Conservation (phyloP, 2,113 vertebrate species). For the Mionectes macconnelli region DNA sequence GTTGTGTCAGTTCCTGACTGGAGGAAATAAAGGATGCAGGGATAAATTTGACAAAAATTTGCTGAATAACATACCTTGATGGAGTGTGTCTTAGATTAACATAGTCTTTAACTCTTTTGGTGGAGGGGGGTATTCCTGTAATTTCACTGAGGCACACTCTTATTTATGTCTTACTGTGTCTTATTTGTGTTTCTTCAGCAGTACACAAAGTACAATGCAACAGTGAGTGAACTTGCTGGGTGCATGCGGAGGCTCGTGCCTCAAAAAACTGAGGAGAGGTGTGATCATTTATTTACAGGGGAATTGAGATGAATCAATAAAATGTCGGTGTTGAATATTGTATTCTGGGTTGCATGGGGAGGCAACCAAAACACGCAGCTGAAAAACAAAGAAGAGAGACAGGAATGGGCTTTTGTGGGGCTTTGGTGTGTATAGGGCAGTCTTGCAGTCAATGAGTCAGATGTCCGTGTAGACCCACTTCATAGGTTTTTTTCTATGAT, state of each 20-base stretch:
- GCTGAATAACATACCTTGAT: background rate
- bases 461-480: background rate
- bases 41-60: background rate
- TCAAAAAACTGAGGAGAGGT: background rate
- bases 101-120: background rate
- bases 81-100: background rate
- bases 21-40: background rate
- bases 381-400: background rate
- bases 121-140: background rate
- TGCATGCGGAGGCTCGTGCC: background rate
- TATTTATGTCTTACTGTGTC: background rate
- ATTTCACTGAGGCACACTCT: rapidly evolving
- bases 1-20: background rate
- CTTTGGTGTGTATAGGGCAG: background rate
- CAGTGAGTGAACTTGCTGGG: background rate
- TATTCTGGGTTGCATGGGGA: background rate
- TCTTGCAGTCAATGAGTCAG: background rate
- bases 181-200: background rate
- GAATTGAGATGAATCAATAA: background rate
- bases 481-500: background rate
- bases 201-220: background rate
- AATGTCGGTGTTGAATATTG: background rate
- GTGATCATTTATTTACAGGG: background rate
- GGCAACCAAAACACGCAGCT: background rate
- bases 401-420: background rate